Evolutionary conservation across 2,888 invertebrate species (phyloP), one percentile per base, ranked within the genome.

Genomic region (Hirtodrosophila duncani): DNA sequence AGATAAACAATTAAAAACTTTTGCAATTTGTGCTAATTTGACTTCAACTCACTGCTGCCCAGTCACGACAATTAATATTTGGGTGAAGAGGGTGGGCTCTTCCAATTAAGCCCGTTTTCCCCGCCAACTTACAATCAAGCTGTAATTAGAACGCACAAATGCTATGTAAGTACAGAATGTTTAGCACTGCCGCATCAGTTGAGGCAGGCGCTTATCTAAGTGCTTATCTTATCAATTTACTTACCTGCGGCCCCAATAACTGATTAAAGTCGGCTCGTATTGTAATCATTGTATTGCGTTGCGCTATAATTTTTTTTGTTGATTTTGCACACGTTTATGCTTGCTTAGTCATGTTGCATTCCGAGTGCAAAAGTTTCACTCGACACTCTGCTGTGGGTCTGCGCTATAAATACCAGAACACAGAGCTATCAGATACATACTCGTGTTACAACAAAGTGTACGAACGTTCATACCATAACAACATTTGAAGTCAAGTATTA

Each of bases 1-100:
- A 71, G 72, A 82, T 80, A 69, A 80, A 82, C 79, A 80, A 80
- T 80, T 82, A 82, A 82, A 80, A 80, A 82, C 82, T 80, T 80
- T 80, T 41, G 67, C 67, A 75, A 82, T 82, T 80, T 82, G 67
- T 63, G 64, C 62, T 81, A 69, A 81, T 79, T 74, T 71, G 44
- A 67, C 68, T 67, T 51, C 58, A 71, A 65, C 53, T 63, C 45
- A 33, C 56, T 57, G 52, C 37, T 34, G 30, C 16, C 11, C 66
- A 51, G 66, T 30, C 6, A 7, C 29, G 26, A 26, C 29, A 29
- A 29, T 17, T 8, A 30, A 30, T 17, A 1, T 24, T 10, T 18
- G 10, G 26, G 39, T 31, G 26, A 20, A 10, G 31, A 16, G 30
- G 2, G 37, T 29, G 33, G 14, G 21, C 18, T 49, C 26, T 30